Evolutionary conservation across 1,140 invertebrate genomes (phyloP).

Genomic region (Psix sp.): DNA sequence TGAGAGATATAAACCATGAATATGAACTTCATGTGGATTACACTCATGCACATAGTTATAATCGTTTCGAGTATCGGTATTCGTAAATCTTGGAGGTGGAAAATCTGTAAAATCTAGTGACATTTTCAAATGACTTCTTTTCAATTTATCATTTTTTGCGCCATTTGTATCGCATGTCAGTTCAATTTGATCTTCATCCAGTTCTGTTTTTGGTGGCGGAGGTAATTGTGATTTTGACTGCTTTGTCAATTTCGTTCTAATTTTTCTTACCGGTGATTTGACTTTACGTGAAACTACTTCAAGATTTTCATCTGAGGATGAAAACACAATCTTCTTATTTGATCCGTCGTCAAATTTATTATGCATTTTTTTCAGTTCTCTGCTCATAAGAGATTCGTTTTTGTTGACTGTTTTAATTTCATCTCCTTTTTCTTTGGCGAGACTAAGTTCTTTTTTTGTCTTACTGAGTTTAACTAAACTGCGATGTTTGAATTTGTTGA

Average conservation of each 20-base stretch:
- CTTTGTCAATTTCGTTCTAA: constrained; percentile 28
- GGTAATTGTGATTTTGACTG: constrained; percentile 42
- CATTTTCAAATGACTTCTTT: constrained; percentile 57
- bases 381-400: too few relatives aligned
- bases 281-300: constrained; percentile 19
- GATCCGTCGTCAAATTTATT: too few relatives aligned
- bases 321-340: constrained; percentile 17
- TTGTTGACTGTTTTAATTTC: neutral
- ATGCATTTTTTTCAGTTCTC: too few relatives aligned
- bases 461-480: too few relatives aligned
- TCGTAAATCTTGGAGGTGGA: constrained; percentile 59
- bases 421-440: too few relatives aligned
- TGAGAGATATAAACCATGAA: constrained; percentile 72
- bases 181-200: too few relatives aligned
- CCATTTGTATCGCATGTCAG: neutral
- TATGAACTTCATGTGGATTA: constrained; percentile 29
- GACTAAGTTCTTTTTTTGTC: too few relatives aligned
- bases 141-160: constrained; percentile 17
- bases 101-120: constrained; percentile 67
- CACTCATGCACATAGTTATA: constrained; percentile 4
- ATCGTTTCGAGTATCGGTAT: constrained; percentile 10
- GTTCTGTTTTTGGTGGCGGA: too few relatives aligned
- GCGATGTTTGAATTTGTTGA: too few relatives aligned
- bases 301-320: constrained; percentile 30
- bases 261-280: constrained; percentile 58